Base-by-base conservation (phyloP, 1,140 invertebrate species). In the Adelges cooleyi region DNA sequence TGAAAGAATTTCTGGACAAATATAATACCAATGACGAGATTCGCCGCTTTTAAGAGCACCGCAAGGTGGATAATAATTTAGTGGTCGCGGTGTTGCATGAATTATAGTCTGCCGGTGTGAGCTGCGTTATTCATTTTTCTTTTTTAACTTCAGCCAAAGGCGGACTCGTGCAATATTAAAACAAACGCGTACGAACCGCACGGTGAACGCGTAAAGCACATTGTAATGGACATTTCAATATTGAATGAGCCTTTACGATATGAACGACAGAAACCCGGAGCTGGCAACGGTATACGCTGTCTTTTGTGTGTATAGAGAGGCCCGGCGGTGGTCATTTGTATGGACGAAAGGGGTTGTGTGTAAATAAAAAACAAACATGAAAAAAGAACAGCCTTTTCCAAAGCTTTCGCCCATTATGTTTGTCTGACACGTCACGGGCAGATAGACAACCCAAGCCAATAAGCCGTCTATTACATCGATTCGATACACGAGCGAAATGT, bases 141-240 rank as follows among this genome's bases (percentile, higher is more conserved):
- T 33, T 11, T 33, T 33, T 33, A 33, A n/a, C 11, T 33, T 33
- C 11, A 6, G 29, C 29, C 5, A 11, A 33, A 33, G 11, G 29
- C 5, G 11, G 11, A n/a, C 40, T 44, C n/a, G n/a, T 44, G 3
- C 42, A 62, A 46, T 48, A 62, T 62, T 62, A 62, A 62, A 44
- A 46, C 38, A 48, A 62, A 44, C 17, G 36, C 29, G 8, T 17
- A 48, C n/a, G 2, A 46, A 29, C 25, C 53, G 3, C 15, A 38
- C n/a, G 22, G 22, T 42, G 15, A 22, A 44, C 53, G 53, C 25
- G 42, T 15, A 44, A n/a, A n/a, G n/a, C n/a, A n/a, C n/a, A n/a
- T n/a, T 25, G 22, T 42, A 33, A 62, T 33, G 42, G 56, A 48
- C 42, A 33, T 48, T 46, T 62, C 56, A 48, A 62, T 62, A 62